phyloP scores from a whole-genome alignment of 2,113 vertebrate genomes.

The Bos taurus region DNA sequence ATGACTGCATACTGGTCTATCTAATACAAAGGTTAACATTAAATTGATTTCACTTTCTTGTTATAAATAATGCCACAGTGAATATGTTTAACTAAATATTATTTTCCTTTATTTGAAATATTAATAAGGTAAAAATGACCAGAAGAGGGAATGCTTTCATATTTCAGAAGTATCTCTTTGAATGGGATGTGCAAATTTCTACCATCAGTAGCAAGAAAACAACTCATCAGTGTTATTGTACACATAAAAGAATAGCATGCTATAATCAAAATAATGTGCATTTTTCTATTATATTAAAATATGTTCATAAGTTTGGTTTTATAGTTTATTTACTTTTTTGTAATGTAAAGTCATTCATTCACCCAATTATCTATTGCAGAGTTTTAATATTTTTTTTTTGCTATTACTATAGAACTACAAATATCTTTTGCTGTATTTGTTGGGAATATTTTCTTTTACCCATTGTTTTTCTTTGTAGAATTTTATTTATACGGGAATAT shows the following conservation, averaged over 20 bases:
- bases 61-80: conserved; percentile 1
- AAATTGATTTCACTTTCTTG: neutral
- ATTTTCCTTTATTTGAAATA: conserved; percentile 31
- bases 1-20: neutral
- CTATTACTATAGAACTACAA: neutral
- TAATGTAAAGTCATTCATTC: neutral
- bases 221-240: neutral
- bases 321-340: neutral
- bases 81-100: neutral
- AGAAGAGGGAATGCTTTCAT: neutral
- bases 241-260: neutral
- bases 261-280: neutral
- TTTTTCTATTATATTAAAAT: neutral
- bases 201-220: neutral
- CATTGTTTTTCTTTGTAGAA: neutral
- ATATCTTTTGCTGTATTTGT: neutral
- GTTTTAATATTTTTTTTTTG: neutral
- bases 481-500: neutral
- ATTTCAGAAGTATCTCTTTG: neutral
- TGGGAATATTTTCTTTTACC: neutral
- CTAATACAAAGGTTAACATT: neutral
- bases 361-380: neutral
- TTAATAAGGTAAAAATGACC: neutral
- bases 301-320: neutral
- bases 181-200: neutral